Base-by-base conservation (phyloP, 2,888 invertebrate species). In the Meta bourneti region DNA sequence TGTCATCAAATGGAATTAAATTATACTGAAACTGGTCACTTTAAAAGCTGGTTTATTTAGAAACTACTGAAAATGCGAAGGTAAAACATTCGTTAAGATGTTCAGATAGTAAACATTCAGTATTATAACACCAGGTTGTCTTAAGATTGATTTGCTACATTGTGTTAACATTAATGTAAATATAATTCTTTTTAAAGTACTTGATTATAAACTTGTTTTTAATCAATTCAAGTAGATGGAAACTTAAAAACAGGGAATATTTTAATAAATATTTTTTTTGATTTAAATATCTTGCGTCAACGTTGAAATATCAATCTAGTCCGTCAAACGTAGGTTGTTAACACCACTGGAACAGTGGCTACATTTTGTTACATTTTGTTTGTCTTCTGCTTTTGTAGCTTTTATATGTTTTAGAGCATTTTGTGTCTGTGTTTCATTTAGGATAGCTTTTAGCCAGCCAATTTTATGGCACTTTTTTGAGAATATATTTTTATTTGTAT, bases 381-480 rank as follows among this genome's bases (percentile, higher is more conserved):
- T 87, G 70, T 87, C 70, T 70, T 20, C 48, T 77, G 84, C 89
- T 89, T 91, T 90, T 75, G 92, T 92, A 92, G 92, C n/a, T 89
- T 92, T 84, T 92, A 85, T 79, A 78, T 88, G 87, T 91, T 88
- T 72, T 91, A 91, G 91, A 88, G 87, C 86, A 90, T 90, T 90
- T 91, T 82, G 82, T 91, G 82, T 91, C 20, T 13, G 87, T 91
- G 51, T 78, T 83, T 89, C 69, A 78, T 85, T 92, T 89, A 84
- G 83, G 48, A 72, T 92, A 92, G 92, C 70, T 92, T 91, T 91
- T 92, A 92, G 85, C 69, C 52, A 74, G 74, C 87, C 91, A 82
- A 51, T 82, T 90, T 86, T 87, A 82, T 86, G 86, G 91, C 74
- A 52, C 54, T 69, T 85, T 89, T 74, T 74, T 80, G 49, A 34